Conservation (phyloP, 2,113 vertebrate species). For the Trachemys scripta region DNA sequence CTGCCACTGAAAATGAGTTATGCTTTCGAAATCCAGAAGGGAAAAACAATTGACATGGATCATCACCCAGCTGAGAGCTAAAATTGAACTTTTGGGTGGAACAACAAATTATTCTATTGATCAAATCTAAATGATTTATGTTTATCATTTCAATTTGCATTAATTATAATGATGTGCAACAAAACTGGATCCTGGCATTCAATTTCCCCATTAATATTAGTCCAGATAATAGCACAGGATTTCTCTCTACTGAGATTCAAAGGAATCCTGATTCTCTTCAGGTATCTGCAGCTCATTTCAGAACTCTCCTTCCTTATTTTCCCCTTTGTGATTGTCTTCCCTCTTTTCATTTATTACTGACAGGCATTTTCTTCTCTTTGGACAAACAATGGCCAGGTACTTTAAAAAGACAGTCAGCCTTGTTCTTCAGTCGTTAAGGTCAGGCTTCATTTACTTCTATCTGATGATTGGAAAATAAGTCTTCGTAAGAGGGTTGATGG, state of each 20-base stretch:
- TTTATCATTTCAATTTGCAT: neutral
- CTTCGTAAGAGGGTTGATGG: neutral
- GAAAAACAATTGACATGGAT: neutral
- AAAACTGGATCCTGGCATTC: neutral
- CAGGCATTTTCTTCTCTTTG: neutral
- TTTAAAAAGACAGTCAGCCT: fast-evolving
- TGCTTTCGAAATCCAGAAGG: neutral
- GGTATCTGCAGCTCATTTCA: neutral
- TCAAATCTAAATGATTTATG: neutral
- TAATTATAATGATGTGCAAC: neutral
- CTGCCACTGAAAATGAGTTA: neutral
- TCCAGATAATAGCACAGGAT: neutral
- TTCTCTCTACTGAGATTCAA: neutral
- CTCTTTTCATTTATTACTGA: neutral
- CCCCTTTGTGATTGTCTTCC: neutral
- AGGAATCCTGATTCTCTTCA: neutral
- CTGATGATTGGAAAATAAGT: neutral
- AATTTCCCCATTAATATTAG: neutral
- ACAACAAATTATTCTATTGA: neutral
- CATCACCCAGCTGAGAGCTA: neutral
- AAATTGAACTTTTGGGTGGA: neutral
- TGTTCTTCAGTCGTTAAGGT: neutral
- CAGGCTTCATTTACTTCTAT: neutral
- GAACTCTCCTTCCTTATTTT: neutral
- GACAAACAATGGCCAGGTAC: neutral